Conservation (phyloP, 2,113 vertebrate species). For the Ciconia boyciana region DNA sequence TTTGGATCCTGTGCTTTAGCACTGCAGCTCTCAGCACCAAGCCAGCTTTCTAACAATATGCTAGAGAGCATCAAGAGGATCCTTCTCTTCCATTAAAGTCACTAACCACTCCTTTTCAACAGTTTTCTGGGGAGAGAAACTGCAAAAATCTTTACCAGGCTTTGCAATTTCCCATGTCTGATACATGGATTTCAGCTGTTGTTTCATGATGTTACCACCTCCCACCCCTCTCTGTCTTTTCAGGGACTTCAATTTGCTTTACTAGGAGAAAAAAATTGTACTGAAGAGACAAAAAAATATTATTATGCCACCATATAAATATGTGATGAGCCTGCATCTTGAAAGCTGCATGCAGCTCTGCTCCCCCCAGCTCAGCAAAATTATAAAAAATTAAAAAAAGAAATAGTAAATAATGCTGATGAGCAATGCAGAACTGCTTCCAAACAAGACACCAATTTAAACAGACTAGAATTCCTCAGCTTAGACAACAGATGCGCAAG, state of each 20-base stretch:
- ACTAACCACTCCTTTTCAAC: neutral
- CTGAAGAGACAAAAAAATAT: neutral
- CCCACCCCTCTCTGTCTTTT: neutral
- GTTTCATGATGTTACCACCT: neutral
- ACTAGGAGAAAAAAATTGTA: neutral
- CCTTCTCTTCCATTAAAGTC: neutral
- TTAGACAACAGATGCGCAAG: neutral
- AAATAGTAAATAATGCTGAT: neutral
- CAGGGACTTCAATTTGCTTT: neutral
- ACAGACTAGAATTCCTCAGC: neutral
- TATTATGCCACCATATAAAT: neutral
- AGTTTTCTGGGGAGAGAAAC: neutral
- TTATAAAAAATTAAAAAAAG: neutral
- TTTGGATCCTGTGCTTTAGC: neutral
- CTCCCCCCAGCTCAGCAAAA: neutral
- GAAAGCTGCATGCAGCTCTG: neutral
- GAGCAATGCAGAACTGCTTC: neutral
- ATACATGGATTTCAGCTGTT: neutral
- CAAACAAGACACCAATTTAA: neutral
- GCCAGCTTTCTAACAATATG: neutral
- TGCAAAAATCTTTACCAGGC: neutral
- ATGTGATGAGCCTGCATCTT: neutral
- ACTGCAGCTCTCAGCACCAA: neutral
- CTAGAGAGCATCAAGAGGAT: neutral
- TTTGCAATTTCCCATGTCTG: neutral